These are phyloP conservation scores for Actinernus sp. DNA, from an alignment of 92 coral and sea anemone species.

Conservation along the genomic window DNA sequence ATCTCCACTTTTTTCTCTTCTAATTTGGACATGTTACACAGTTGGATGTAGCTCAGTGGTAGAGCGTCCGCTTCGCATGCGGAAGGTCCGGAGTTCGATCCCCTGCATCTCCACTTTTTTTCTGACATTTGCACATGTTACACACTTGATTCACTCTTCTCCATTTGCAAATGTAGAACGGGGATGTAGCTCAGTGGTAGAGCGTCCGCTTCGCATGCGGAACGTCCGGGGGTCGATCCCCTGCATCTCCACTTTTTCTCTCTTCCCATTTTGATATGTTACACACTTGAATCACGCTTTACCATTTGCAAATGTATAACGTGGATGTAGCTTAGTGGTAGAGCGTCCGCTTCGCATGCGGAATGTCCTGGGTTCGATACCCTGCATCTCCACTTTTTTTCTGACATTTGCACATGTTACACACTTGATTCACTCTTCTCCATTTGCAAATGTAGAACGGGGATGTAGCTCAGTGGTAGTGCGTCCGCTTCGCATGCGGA, in stretches of 20 bases:
- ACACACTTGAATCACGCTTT: neutral
- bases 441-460: neutral
- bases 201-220: slow-evolving; percentile 99
- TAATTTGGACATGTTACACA: no score
- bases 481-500: slow-evolving; percentile 14
- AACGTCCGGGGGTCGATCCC: slow-evolving; percentile 99
- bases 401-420: no score
- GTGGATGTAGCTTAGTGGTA: slow-evolving; percentile 6
- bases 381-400: no score
- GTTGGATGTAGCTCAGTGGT: no score
- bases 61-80: no score
- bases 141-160: no score
- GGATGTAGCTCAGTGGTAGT: slow-evolving; percentile 9
- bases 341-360: slow-evolving; percentile 7
- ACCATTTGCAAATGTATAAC: neutral
- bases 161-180: no score
- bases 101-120: no score
- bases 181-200: slow-evolving; percentile 99
- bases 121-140: no score
- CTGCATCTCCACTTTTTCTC: slow-evolving; percentile 94
- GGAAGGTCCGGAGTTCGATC: no score
- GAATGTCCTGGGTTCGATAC: neutral
- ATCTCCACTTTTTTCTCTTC: slow-evolving; percentile 31
- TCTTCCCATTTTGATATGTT: neutral
- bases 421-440: neutral